Evolutionary conservation across 2,797 vertebrate genomes (phyloP).

Genomic region (Calcarius lapponicus): DNA sequence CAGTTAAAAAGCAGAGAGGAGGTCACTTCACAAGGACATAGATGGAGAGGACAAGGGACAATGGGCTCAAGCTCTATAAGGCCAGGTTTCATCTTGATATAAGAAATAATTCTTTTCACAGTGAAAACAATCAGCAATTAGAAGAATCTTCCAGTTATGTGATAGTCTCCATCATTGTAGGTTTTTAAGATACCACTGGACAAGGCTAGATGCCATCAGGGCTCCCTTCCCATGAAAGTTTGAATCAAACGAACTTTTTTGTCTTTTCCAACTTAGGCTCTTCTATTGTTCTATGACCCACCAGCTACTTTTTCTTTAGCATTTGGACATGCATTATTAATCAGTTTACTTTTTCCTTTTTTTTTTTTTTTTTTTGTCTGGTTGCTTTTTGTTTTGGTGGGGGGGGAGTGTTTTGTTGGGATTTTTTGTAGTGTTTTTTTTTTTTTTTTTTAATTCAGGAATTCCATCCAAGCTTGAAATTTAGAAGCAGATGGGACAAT

Average conservation of each 20-base stretch:
- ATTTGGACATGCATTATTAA: neutral
- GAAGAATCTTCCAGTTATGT: neutral
- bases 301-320: neutral
- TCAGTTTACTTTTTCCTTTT: neutral
- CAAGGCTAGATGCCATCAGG: neutral
- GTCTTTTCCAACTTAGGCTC: neutral
- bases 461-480: neutral
- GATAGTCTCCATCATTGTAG: neutral
- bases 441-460: neutral
- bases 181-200: neutral
- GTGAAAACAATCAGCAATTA: neutral
- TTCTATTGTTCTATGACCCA: neutral
- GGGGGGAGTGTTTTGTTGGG: neutral
- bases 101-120: neutral
- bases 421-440: too few relatives aligned
- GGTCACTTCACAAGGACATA: neutral
- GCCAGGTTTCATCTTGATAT: neutral
- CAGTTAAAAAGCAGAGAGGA: neutral
- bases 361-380: too few relatives aligned
- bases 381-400: neutral
- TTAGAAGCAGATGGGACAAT: neutral
- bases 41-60: neutral
- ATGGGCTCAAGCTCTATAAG: accelerated
- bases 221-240: neutral
- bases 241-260: neutral